Evolutionary conservation across 2,888 invertebrate genomes (phyloP), one percentile per base, ranked within the genome.

Genomic region (Trissonchulus latispiculum): DNA sequence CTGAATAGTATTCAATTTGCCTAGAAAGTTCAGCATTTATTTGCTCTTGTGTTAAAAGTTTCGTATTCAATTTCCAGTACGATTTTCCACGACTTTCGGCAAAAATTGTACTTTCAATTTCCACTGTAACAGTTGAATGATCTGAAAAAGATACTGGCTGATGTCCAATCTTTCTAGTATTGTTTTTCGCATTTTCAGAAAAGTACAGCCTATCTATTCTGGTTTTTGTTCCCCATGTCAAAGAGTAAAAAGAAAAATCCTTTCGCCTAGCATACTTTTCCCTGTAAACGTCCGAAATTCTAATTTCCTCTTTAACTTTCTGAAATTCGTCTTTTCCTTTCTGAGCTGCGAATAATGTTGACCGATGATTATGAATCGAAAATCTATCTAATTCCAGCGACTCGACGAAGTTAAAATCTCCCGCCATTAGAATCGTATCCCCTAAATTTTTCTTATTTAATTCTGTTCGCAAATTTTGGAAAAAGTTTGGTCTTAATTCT

Each of bases 31-130:
- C 48, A 48, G 23, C 8, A 8, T 15, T 48, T 15, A 48, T 23
- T 15, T 48, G 8, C 48, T 8, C 8, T 48, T 15, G 8, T 48
- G 8, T 8, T 48, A 48, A 48, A 48, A 48, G 8, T 48, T 48
- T 48, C 23, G n/a, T n/a, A 68, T 68, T 68, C n/a, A 68, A 35
- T 68, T 68, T 68, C 69, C 69, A 68, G 36, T 68, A 68, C 23
- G 69, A 68, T 2, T n/a, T 68, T n/a, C 69, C 69, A 15, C 48
- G 8, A 48, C 8, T 8, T 48, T 48, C 8, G 48, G 23, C 8
- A 8, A 8, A 48, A 15, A 48, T 15, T 48, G 48, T 48, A 15
- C 23, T 23, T 48, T 15, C 8, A 48, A 48, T 8, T 48, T 48
- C 23, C 23, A 48, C 23, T 8, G 8, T 23, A 23, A 15, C 8